Evolutionary conservation across 92 coral and sea anemone genomes (phyloP).

Genomic region (Zoanthus solanderi): DNA sequence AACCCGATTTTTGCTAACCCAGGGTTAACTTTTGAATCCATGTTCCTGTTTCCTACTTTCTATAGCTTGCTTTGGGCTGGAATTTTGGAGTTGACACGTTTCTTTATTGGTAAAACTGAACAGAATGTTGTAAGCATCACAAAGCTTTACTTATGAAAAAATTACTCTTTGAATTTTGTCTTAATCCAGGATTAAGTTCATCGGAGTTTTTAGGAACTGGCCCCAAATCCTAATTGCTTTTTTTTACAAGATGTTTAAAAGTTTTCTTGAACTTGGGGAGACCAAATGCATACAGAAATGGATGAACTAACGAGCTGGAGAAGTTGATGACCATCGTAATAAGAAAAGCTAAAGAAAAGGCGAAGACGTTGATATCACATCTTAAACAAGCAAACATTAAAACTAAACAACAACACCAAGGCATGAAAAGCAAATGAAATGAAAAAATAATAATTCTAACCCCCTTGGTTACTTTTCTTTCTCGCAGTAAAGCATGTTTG

Average conservation of each 20-base stretch:
- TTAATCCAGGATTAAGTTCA: too few species aligned
- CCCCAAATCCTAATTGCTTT: neutral
- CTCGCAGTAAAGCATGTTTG: neutral
- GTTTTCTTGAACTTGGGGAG: slow-evolving; percentile 27
- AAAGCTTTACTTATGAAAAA: too few species aligned
- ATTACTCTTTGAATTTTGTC: too few species aligned
- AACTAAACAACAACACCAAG: neutral
- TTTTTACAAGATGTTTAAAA: neutral
- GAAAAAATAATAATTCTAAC: neutral
- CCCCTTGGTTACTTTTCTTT: neutral
- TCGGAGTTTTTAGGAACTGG: too few species aligned
- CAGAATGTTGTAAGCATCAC: too few species aligned
- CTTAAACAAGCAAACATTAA: neutral
- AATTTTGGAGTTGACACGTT: too few species aligned
- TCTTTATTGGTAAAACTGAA: too few species aligned
- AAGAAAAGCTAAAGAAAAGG: neutral
- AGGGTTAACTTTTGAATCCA: too few species aligned
- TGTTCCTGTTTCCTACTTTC: too few species aligned
- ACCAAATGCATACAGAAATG: slow-evolving; percentile 12
- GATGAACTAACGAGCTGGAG: slow-evolving; percentile 1
- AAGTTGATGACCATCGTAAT: neutral
- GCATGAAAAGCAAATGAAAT: slow-evolving; percentile 2
- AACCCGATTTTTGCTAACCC: too few species aligned
- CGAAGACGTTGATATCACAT: neutral
- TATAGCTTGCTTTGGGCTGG: too few species aligned